A percentile compares a stretch with the other conserved stretches of the same genome.
Evolutionary conservation across 2,797 vertebrate species (phyloP).

Genomic region (Sebastes miniatus): DNA sequence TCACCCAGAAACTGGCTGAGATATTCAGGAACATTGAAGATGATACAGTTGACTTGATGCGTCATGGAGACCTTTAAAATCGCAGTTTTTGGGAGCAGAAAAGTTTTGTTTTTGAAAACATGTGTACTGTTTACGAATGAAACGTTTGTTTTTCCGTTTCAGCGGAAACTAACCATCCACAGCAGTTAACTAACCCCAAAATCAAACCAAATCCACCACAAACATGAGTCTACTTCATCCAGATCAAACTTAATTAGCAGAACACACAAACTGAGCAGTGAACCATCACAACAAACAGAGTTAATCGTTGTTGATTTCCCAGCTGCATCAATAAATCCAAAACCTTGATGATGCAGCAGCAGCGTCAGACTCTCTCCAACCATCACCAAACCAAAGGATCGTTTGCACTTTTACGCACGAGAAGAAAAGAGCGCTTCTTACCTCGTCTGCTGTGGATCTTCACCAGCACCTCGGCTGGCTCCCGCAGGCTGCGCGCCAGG

Average conservation of each 20-base stretch:
- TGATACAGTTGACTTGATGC: too few relatives aligned
- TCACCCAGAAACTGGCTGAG: too few relatives aligned
- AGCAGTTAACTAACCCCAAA: background rate
- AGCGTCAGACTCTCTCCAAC: background rate
- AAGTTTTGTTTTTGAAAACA: background rate
- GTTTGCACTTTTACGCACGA: constrained; percentile 10
- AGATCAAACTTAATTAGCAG: background rate
- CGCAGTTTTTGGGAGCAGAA: background rate
- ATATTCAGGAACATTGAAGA: too few relatives aligned
- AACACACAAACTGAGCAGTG: background rate
- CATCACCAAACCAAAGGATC: background rate
- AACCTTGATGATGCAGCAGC: background rate
- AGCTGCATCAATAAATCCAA: background rate
- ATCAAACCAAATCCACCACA: background rate
- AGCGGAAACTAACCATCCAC: background rate
- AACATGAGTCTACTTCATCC: background rate
- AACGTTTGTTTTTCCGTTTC: background rate
- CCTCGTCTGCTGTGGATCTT: constrained; percentile 82
- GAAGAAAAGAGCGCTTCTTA: constrained; percentile 30
- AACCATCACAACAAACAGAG: background rate
- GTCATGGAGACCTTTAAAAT: background rate
- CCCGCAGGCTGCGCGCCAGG: constrained; percentile 67
- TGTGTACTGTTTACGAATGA: background rate
- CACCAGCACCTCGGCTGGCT: constrained; percentile 74
- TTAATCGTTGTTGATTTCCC: background rate